Conservation (phyloP, 2,888 invertebrate species). For the Stenichneumon culpator region DNA sequence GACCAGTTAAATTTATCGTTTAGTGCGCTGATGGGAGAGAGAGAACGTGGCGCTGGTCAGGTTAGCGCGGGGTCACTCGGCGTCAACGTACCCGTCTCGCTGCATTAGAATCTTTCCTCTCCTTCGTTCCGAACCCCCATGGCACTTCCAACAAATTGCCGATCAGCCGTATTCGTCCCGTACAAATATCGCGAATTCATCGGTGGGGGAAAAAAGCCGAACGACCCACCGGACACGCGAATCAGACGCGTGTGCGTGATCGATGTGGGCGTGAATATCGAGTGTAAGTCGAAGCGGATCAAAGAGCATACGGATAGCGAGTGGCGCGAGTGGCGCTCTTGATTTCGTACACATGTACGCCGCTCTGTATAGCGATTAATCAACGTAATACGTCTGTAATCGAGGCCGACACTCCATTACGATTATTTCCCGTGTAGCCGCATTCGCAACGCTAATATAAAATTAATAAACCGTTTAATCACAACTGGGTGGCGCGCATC, state of each 20-base stretch:
- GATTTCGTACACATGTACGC: slow-evolving; percentile 79
- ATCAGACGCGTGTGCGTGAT: slow-evolving; percentile 57
- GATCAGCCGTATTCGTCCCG: not conserved
- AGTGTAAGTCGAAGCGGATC: slow-evolving; percentile 48
- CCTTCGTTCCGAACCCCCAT: not conserved
- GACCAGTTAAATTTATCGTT: slow-evolving; percentile 69
- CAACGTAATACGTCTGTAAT: slow-evolving; percentile 80
- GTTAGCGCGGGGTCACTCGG: slow-evolving; percentile 65
- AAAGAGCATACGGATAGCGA: slow-evolving; percentile 46
- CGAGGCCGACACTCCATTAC: slow-evolving; percentile 79
- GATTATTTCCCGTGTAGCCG: slow-evolving; percentile 76
- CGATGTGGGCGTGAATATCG: slow-evolving; percentile 60
- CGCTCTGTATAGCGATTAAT: slow-evolving; percentile 79
- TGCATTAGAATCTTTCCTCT: slow-evolving; percentile 41
- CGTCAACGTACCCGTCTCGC: slow-evolving; percentile 49
- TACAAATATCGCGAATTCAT: slow-evolving; percentile 26
- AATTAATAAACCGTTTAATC: slow-evolving; percentile 81
- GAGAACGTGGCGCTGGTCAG: slow-evolving; percentile 63
- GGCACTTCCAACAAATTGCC: not conserved
- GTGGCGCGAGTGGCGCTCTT: slow-evolving; percentile 28
- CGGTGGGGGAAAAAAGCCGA: slow-evolving; percentile 48
- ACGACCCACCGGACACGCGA: slow-evolving; percentile 33
- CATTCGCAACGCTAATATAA: slow-evolving; percentile 78
- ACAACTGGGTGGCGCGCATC: slow-evolving; percentile 70
- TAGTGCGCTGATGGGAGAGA: slow-evolving; percentile 67